Evolutionary conservation across 2,113 vertebrate species (phyloP), one percentile per base, ranked within the genome.

Genomic region (Notechis scutatus): DNA sequence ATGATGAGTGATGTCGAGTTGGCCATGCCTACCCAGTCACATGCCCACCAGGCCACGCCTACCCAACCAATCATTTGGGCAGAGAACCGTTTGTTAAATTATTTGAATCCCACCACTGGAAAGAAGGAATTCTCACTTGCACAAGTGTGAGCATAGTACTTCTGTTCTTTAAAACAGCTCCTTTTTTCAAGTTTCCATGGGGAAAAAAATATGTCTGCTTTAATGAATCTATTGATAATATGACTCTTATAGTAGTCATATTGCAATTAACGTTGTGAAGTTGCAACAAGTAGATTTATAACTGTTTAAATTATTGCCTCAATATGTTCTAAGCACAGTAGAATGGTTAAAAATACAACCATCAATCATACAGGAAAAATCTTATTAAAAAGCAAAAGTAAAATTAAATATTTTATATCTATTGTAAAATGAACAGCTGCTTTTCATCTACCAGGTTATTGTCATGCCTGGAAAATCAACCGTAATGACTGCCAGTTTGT

Each of bases 351-450:
- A 50, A 93, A 91, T n/a, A 42, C 18, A 92, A 89, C 54, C 18
- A n/a, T n/a, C 85, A 89, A 89, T 91, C n/a, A 0, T 4, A 54
- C 1, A 7, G 29, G 74, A 74, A 8, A 90, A 90, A 87, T 4
- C 26, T 3, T 0, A 20, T 26, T n/a, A 15, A 91, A 8, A 85
- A 10, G 10, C 9, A 92, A 90, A 23, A 42, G 4, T 7, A 1
- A 91, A 91, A 94, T 34, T 24, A 85, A 5, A 47, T 87, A 34
- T 54, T 91, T 86, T 56, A 15, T 3, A 91, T 0, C 1, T 57
- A 57, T 42, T 91, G 29, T 15, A 95, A 93, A 96, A 95, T 39
- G 10, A 90, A 86, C 29, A 7, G 69, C 89, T 14, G 23, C 1
- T 89, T 95, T 45, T 54, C 50, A 88, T 8, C 0, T 3, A 81